These are phyloP conservation scores for Cherax destructor DNA, from an alignment of 1,140 invertebrate genomes.

Conservation along the genomic window DNA sequence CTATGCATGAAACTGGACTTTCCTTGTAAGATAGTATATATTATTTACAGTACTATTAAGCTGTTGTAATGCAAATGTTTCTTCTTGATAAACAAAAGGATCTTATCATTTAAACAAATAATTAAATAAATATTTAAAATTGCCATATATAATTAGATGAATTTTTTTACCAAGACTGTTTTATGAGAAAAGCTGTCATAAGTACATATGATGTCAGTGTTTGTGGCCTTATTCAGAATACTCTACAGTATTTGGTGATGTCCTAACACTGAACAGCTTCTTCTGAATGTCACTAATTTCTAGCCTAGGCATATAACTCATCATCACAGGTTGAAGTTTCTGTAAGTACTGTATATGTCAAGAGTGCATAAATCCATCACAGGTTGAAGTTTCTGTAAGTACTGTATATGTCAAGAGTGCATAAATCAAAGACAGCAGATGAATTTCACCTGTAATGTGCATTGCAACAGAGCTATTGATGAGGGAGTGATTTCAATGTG, in stretches of 20 bases:
- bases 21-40: too few species aligned
- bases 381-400: background rate
- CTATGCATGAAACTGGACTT: too few species aligned
- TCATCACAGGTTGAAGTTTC: background rate
- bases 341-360: background rate
- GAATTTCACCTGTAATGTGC: conserved; percentile 20
- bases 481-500: conserved; percentile 43
- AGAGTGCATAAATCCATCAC: background rate
- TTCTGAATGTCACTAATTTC: background rate
- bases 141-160: too few species aligned
- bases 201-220: background rate
- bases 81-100: too few species aligned
- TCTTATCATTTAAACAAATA: too few species aligned
- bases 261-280: background rate
- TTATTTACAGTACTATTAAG: too few species aligned
- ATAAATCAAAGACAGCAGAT: background rate
- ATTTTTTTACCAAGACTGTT: too few species aligned
- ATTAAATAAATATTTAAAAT: too few species aligned
- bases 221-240: background rate
- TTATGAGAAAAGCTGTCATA: too few species aligned
- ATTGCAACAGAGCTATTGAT: conserved; percentile 57
- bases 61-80: too few species aligned
- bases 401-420: background rate
- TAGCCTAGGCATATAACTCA: background rate
- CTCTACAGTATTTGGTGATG: too few species aligned